These are phyloP conservation scores for Acanthisitta chloris DNA, from an alignment of 2,113 vertebrate species.

Conservation along the genomic window DNA sequence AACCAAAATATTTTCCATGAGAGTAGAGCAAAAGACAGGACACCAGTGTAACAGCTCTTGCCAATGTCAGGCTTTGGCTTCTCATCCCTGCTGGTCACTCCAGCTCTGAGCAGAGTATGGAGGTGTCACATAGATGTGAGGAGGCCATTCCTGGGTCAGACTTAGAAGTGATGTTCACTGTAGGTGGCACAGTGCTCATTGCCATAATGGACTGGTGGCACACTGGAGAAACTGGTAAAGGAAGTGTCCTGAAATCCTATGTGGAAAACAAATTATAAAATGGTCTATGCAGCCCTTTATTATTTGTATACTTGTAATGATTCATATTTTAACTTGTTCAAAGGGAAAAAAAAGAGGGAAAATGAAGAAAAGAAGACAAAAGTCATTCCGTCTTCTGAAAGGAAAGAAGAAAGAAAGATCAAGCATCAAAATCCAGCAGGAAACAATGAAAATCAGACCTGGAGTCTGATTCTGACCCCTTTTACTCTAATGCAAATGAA, in stretches of 20 bases:
- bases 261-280: background rate
- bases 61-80: background rate
- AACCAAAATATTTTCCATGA: background rate
- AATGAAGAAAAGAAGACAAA: background rate
- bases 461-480: background rate
- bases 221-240: background rate
- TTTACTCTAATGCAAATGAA: background rate
- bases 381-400: background rate
- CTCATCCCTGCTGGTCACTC: background rate
- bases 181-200: background rate
- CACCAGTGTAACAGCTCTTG: background rate
- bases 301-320: background rate
- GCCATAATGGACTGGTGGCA: background rate
- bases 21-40: background rate
- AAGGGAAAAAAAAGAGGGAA: background rate
- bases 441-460: background rate
- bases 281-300: background rate
- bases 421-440: background rate
- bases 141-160: background rate
- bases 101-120: background rate
- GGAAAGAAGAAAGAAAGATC: background rate
- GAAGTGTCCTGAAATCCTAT: background rate
- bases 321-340: background rate
- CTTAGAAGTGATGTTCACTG: background rate
- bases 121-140: background rate